A percentile compares a stretch with the other conserved stretches of the same genome.
These are phyloP conservation scores for Silurus glanis DNA, from an alignment of 2,113 vertebrate species.

Conservation along the genomic window DNA sequence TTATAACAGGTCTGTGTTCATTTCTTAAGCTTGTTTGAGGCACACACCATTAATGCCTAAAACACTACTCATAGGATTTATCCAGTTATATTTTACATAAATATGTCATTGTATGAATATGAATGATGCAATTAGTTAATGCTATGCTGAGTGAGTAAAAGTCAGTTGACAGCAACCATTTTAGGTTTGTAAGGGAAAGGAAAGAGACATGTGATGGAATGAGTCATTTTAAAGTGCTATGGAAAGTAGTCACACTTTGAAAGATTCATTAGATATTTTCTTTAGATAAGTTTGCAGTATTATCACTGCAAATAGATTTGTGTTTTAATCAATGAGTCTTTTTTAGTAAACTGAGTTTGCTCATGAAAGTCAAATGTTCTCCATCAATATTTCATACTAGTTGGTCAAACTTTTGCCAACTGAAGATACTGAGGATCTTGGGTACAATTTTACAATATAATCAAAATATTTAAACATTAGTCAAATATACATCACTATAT, in stretches of 20 bases:
- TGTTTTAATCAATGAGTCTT: neutral
- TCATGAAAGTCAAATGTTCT: neutral
- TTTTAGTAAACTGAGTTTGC: neutral
- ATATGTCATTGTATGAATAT: neutral
- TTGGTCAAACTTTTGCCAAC: neutral
- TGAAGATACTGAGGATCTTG: neutral
- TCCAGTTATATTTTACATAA: neutral
- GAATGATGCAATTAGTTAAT: neutral
- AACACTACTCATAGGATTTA: neutral
- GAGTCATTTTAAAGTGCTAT: neutral
- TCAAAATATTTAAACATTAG: neutral
- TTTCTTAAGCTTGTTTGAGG: neutral
- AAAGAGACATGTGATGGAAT: neutral
- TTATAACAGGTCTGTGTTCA: neutral
- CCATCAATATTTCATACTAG: neutral
- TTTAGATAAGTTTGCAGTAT: neutral
- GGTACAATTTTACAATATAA: neutral
- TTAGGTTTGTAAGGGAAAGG: neutral
- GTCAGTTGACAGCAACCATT: neutral
- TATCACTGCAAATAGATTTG: neutral
- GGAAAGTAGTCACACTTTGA: neutral
- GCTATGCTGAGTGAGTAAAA: neutral
- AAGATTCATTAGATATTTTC: neutral
- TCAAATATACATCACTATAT: neutral
- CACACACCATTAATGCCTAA: neutral